phyloP scores from a whole-genome alignment of 1,140 invertebrate genomes.

The Vanessa tameamea region DNA sequence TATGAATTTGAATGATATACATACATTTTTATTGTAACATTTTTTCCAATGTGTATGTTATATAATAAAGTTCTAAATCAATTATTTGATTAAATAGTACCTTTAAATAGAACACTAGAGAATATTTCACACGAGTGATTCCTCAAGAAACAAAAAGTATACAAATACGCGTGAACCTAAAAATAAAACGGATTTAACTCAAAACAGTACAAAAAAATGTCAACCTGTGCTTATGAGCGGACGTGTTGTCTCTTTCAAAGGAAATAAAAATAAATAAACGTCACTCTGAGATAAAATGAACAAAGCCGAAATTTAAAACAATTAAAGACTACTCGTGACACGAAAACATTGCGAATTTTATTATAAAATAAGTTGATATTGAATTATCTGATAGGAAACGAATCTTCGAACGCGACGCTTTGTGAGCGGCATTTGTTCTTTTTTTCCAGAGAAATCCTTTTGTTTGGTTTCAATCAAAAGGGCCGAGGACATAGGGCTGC shows the following conservation, averaged over 20 bases:
- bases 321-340: constrained; percentile 40
- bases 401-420: constrained; percentile 49
- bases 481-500: constrained; percentile 40
- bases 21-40: no score
- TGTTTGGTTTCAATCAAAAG: constrained; percentile 64
- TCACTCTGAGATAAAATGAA: not conserved
- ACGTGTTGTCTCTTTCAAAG: not conserved
- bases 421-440: constrained; percentile 60
- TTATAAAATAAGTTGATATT: constrained; percentile 54
- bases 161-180: not conserved
- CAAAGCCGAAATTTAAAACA: constrained; percentile 11
- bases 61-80: no score
- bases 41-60: no score
- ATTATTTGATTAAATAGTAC: no score
- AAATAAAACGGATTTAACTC: not conserved
- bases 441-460: constrained; percentile 60
- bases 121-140: no score
- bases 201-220: not conserved
- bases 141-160: not conserved
- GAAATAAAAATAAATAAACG: not conserved
- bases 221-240: not conserved
- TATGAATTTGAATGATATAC: no score
- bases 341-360: constrained; percentile 49
- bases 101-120: no score
- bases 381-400: constrained; percentile 58